Base-by-base conservation (phyloP, 2,888 invertebrate genomes). In the Phania funesta region DNA sequence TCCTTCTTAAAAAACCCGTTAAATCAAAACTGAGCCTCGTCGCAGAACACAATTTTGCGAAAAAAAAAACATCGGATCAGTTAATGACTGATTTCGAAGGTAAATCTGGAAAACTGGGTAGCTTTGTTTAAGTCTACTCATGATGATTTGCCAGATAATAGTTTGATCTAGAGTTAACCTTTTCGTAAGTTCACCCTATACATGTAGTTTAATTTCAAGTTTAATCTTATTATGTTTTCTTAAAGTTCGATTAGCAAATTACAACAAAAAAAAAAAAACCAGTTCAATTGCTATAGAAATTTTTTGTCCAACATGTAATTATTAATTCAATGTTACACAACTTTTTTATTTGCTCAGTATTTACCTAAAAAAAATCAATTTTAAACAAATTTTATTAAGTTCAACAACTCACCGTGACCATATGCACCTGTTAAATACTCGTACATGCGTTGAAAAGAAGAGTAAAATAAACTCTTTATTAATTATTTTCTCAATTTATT, bases 281-380 rank as follows among this genome's bases (percentile, higher is more conserved):
- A 44, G 58, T 68, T 58, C 7, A 52, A 73, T 32, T 48, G 18
- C 8, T 32, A 3, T 9, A 38, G 13, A 2, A 24, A 32, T 26
- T 46, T 54, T 8, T 56, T 29, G 29, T 38, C 50, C 22, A 64
- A 50, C 46, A 50, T 16, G 35, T 54, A 29, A 38, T 48, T 70
- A 70, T 70, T 70, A 65, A 70, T 80, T 80, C 70, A 80, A 80
- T 80, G 80, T 80, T 80, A 80, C 70, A 71, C 75, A 80, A 80
- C 44, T 71, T 75, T 64, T 67, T 48, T 41, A 7, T 2, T 50
- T 65, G n/a, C 22, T n/a, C n/a, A 22, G 5, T 8, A 38, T 58
- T 48, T 16, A 58, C 35, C 54, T 24, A 64, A 35, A 50, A 44
- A 56, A 48, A 50, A 67, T 44, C 22, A 67, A 75, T 64, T 35